A percentile compares a stretch with the other conserved stretches of the same genome.
phyloP scores from a whole-genome alignment of 1,140 invertebrate genomes.

The Nephila pilipes region DNA sequence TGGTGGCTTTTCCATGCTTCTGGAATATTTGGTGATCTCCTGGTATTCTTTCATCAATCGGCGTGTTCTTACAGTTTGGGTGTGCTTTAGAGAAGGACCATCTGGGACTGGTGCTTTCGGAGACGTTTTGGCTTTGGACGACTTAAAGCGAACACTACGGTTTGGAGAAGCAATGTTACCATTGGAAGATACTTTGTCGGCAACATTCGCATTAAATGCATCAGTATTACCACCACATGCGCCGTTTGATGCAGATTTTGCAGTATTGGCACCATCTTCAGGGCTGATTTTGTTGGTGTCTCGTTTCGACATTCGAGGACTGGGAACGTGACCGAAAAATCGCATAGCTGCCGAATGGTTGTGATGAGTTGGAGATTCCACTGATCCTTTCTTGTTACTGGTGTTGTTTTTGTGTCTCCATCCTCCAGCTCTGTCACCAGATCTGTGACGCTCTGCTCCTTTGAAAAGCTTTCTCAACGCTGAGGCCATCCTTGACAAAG shows the following conservation, averaged over 20 bases:
- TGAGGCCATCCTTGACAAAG: slow-evolving; percentile 84
- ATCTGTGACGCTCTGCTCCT: slow-evolving; percentile 84
- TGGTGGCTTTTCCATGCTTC: slow-evolving; percentile 84
- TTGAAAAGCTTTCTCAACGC: slow-evolving; percentile 89
- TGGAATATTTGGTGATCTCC: slow-evolving; percentile 88
- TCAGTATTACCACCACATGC: slow-evolving; percentile 28
- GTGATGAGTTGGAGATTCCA: slow-evolving; percentile 71
- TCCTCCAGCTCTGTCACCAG: slow-evolving; percentile 81
- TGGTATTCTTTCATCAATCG: slow-evolving; percentile 96
- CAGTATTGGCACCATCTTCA: slow-evolving; percentile 83
- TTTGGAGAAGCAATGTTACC: slow-evolving; percentile 47
- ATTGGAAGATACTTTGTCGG: slow-evolving; percentile 63
- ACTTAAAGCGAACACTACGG: slow-evolving; percentile 71
- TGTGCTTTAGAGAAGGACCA: slow-evolving; percentile 60
- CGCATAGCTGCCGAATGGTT: slow-evolving; percentile 80
- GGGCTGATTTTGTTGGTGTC: slow-evolving; percentile 84
- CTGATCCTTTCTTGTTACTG: slow-evolving; percentile 41
- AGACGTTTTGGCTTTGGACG: slow-evolving; percentile 58
- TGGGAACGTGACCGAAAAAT: slow-evolving; percentile 84
- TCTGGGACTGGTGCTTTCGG: slow-evolving; percentile 21
- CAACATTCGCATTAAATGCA: slow-evolving; percentile 30
- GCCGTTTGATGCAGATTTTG: slow-evolving; percentile 81
- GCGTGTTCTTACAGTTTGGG: slow-evolving; percentile 85
- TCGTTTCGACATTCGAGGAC: slow-evolving; percentile 83
- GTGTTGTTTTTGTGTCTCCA: slow-evolving; percentile 50